Base-by-base conservation (phyloP, 2,113 vertebrate genomes). In the Zootoca vivipara region DNA sequence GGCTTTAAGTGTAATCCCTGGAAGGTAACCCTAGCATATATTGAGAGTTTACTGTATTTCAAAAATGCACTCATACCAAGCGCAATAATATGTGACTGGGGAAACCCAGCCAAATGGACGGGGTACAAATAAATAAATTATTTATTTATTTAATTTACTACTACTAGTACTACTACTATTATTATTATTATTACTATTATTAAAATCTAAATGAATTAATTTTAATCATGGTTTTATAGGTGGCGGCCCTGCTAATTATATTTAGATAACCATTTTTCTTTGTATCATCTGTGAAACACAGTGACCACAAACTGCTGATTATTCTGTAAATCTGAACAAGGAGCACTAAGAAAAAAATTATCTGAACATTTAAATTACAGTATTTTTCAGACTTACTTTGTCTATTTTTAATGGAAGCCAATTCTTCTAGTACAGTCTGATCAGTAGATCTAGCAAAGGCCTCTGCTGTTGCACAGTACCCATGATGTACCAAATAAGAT, bases 351-450 rank as follows among this genome's bases (percentile, higher is more conserved):
- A 86, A 30, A 90, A 81, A 87, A 87, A 40, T 40, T 2, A 69
- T 46, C 56, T 2, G 22, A 70, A 79, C 33, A 73, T 40, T 78
- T 67, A 65, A 67, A 69, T 78, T 1, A 72, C 15, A 87, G 77
- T 26, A 93, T 87, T 95, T 89, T 92, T 64, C 83, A 87, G 85
- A 95, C 98, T 99, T 97, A 99, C 99, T 98, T 97, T 99, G 99
- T 97, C 99, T 96, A 94, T 99, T 99, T 96, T 99, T 99, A 97
- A 99, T 99, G 95, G 99, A 99, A 95, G 98, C 98, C 96, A 99
- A 97, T 97, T 99, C 99, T 97, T 99, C 99, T 90, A 99, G 98
- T 93, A 99, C 98, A 38, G 98, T 98, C 98, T 99, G 99, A 97
- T 99, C 98, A 87, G 99, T 99, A 93, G 99, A 99, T 95, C 98